phyloP scores from a whole-genome alignment of 2,797 vertebrate genomes.

The Rhabdophis nuchalis region DNA sequence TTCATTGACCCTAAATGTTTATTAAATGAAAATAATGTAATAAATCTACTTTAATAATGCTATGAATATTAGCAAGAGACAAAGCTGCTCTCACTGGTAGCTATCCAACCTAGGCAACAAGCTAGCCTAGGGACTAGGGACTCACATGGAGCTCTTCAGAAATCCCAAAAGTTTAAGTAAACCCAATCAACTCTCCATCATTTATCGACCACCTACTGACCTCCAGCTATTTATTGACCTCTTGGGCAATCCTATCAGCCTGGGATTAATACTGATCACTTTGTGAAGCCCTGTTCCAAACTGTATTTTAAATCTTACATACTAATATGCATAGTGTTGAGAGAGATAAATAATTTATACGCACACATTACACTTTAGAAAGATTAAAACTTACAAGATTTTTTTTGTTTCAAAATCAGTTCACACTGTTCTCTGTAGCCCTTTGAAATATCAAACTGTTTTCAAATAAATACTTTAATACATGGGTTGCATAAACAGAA shows the following conservation, averaged over 20 bases:
- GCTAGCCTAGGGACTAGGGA: not conserved
- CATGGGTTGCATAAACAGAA: not conserved
- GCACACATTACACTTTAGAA: not conserved
- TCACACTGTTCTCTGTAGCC: not conserved
- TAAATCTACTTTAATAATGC: not conserved
- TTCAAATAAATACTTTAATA: not conserved
- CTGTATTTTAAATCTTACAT: not conserved
- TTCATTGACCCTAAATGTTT: not conserved
- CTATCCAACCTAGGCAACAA: not conserved
- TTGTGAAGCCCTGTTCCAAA: not conserved
- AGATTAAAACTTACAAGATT: not conserved
- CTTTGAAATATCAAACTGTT: conserved; percentile 2
- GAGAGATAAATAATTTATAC: not conserved
- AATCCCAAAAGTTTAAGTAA: not conserved
- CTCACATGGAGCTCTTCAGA: not conserved
- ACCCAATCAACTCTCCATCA: not conserved
- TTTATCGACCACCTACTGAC: not conserved
- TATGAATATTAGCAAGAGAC: not conserved
- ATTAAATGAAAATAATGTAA: not conserved
- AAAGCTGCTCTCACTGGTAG: not conserved
- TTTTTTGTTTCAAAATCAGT: not conserved
- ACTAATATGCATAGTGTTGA: not conserved
- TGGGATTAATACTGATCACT: not conserved
- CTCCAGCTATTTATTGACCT: not conserved
- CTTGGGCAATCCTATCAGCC: not conserved